Evolutionary conservation across 1,140 invertebrate species (phyloP).

Genomic region (Planococcus citri): DNA sequence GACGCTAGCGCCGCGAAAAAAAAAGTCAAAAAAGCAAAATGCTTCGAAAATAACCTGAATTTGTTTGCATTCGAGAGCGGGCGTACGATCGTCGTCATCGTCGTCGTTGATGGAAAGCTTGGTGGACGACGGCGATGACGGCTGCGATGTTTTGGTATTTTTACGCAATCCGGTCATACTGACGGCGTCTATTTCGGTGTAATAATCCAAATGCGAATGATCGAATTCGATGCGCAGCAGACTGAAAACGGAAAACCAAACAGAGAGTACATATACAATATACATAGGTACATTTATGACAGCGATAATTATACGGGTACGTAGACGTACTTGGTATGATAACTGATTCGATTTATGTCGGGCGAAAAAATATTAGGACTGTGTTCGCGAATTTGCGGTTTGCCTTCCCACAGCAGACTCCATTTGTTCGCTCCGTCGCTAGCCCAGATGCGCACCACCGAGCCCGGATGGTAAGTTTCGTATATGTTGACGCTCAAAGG

Average conservation of each 20-base stretch:
- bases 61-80: no score
- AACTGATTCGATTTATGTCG: slow-evolving; percentile 44
- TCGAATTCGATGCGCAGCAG: slow-evolving; percentile 71
- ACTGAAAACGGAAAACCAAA: slow-evolving; percentile 36
- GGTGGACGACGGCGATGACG: no score
- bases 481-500: slow-evolving; percentile 65
- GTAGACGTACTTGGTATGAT: slow-evolving; percentile 45
- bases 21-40: no score
- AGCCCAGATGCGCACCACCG: slow-evolving; percentile 69
- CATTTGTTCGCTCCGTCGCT: slow-evolving; percentile 42
- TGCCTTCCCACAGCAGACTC: slow-evolving; percentile 63
- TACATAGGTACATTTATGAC: neutral
- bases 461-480: slow-evolving; percentile 83
- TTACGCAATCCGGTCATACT: slow-evolving; percentile 48
- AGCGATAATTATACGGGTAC: no score
- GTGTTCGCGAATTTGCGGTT: slow-evolving; percentile 45
- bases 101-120: no score
- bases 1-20: no score
- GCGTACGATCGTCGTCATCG: no score
- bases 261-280: neutral
- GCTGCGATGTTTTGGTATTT: neutral
- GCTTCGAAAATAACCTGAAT: no score
- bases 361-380: slow-evolving; percentile 64
- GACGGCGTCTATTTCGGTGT: slow-evolving; percentile 78
- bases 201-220: slow-evolving; percentile 64